Conservation (phyloP, 2,888 invertebrate genomes). For the Trissonchulus sp. region DNA sequence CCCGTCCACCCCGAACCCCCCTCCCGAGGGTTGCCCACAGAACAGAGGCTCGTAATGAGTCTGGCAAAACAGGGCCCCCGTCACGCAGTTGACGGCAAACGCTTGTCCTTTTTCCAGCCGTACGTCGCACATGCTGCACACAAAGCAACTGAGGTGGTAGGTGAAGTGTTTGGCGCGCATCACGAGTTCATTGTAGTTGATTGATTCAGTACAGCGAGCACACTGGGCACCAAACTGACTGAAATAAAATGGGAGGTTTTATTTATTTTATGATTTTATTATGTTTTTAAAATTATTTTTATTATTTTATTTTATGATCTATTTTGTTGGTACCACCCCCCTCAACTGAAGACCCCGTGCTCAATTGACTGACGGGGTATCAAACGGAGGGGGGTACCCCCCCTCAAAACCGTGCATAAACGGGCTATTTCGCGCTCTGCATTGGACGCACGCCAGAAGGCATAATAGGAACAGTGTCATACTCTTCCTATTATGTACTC, state of each 20-base stretch:
- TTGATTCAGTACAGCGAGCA: constrained; percentile 76
- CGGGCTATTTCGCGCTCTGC: no score
- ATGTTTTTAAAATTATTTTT: no score
- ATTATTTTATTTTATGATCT: no score
- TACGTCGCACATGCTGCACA: constrained; percentile 73
- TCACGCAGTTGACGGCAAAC: constrained; percentile 73
- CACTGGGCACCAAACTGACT: constrained; percentile 78
- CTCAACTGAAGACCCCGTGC: no score
- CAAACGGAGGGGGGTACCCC: no score
- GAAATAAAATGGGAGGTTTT: constrained; percentile 51
- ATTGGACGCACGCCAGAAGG: no score
- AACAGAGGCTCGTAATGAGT: constrained; percentile 36
- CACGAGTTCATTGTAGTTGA: constrained; percentile 77
- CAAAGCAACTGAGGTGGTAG: constrained; percentile 81
- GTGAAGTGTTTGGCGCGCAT: constrained; percentile 80
- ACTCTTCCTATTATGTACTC: no score
- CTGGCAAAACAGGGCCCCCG: constrained; percentile 51
- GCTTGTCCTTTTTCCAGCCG: constrained; percentile 79
- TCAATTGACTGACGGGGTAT: no score
- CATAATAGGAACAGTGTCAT: no score
- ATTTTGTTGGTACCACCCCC: no score
- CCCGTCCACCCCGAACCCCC: background rate
- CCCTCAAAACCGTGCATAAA: no score
- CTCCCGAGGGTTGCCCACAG: background rate
- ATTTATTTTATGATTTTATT: no score